These are phyloP conservation scores for Lonchura striata DNA, from an alignment of 2,113 vertebrate species.

Conservation along the genomic window DNA sequence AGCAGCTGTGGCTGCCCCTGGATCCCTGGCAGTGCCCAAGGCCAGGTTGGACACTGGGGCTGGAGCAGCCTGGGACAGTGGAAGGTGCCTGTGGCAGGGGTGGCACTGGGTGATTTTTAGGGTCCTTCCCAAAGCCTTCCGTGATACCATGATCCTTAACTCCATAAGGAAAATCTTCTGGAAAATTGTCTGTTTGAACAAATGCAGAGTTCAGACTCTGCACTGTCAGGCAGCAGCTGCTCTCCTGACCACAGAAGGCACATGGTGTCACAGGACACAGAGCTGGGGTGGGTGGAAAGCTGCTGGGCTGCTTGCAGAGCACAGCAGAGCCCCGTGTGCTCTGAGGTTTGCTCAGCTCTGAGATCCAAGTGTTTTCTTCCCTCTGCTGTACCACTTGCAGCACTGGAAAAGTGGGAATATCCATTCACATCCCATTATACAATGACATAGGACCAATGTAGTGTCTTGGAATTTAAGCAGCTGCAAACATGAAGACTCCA, in stretches of 20 bases:
- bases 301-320: background rate
- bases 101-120: background rate
- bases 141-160: background rate
- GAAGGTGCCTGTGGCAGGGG: background rate
- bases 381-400: background rate
- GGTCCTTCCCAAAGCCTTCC: background rate
- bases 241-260: background rate
- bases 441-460: background rate
- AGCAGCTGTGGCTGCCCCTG: background rate
- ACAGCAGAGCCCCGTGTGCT: background rate
- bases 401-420: background rate
- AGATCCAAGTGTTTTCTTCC: background rate
- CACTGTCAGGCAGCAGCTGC: background rate
- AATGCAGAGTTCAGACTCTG: background rate
- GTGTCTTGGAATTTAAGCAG: background rate
- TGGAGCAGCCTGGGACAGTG: background rate
- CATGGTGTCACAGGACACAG: fast-evolving
- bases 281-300: background rate
- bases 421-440: background rate
- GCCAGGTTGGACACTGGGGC: background rate
- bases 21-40: background rate
- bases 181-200: background rate
- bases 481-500: background rate
- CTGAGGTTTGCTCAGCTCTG: background rate
- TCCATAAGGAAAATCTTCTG: background rate